These are phyloP conservation scores for Drosophila neutralis DNA, from an alignment of 2,888 invertebrate genomes.

Conservation along the genomic window DNA sequence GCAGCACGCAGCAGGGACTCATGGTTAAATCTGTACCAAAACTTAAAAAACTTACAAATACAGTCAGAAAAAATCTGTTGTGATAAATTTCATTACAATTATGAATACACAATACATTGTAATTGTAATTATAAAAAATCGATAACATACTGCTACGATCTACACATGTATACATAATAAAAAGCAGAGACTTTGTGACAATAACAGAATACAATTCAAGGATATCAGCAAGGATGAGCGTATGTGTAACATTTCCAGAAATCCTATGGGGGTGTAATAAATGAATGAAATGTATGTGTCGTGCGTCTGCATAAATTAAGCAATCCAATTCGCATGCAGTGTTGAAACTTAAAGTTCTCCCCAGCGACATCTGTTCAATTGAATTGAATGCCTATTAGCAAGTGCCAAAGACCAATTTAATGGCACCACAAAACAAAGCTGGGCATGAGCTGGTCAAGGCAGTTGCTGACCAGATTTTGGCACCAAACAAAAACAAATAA, in stretches of 20 bases:
- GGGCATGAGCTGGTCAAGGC: constrained; percentile 21
- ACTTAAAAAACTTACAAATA: not conserved
- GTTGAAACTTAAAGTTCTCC: constrained; percentile 30
- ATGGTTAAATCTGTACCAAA: not conserved
- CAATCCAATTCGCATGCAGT: constrained; percentile 36
- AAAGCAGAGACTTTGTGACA: not conserved
- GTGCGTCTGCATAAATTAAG: constrained; percentile 71
- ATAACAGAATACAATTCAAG: constrained; percentile 5
- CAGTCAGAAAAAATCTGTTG: not conserved
- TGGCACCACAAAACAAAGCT: constrained; percentile 64
- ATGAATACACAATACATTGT: constrained; percentile 5
- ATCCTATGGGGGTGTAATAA: not conserved
- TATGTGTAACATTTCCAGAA: constrained; percentile 16
- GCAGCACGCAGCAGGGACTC: not conserved
- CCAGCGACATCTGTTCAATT: constrained; percentile 39
- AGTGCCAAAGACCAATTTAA: constrained; percentile 58
- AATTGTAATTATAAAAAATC: not conserved
- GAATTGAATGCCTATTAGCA: constrained; percentile 67
- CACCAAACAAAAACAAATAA: constrained; percentile 60
- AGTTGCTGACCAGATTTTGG: constrained; percentile 21
- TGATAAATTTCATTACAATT: not conserved
- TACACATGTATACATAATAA: constrained; percentile 1
- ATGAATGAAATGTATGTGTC: constrained; percentile 46
- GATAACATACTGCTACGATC: constrained; percentile 6
- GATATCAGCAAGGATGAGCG: constrained; percentile 18